Evolutionary conservation across 2,113 vertebrate species (phyloP).

Genomic region (Chlorodrepanis virens): DNA sequence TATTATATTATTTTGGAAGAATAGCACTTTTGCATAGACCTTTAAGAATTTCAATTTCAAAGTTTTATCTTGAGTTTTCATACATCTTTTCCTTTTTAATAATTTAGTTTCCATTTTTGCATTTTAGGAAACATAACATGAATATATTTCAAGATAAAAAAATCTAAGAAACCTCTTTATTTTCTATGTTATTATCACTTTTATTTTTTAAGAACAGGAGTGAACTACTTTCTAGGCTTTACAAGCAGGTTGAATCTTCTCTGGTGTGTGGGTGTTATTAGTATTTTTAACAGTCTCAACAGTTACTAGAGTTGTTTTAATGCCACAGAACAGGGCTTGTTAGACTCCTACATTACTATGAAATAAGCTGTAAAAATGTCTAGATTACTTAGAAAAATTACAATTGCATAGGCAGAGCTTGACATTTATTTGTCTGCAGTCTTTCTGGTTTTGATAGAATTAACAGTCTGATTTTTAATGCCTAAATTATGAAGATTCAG

Average conservation of each 20-base stretch:
- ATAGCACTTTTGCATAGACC: background rate
- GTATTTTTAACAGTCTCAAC: slow-evolving; percentile 18
- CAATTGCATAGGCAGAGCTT: background rate
- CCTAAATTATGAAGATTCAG: background rate
- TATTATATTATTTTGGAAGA: background rate
- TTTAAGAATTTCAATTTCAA: background rate
- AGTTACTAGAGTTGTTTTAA: slow-evolving; percentile 16
- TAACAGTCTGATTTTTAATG: background rate
- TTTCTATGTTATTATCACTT: background rate
- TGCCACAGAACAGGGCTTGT: background rate
- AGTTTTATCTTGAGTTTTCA: background rate
- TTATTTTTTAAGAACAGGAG: background rate
- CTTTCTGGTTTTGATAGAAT: background rate
- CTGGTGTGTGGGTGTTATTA: background rate
- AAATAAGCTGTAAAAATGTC: background rate
- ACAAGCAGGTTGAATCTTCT: background rate
- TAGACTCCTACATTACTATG: background rate
- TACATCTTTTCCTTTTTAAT: background rate
- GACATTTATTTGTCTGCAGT: background rate
- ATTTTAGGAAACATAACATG: background rate
- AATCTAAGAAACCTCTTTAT: background rate
- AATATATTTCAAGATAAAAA: background rate
- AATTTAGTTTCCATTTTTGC: background rate
- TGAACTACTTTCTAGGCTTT: background rate
- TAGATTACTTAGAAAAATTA: background rate